phyloP scores from a whole-genome alignment of 64 coral and sea anemone species.

The Actinia equina region DNA sequence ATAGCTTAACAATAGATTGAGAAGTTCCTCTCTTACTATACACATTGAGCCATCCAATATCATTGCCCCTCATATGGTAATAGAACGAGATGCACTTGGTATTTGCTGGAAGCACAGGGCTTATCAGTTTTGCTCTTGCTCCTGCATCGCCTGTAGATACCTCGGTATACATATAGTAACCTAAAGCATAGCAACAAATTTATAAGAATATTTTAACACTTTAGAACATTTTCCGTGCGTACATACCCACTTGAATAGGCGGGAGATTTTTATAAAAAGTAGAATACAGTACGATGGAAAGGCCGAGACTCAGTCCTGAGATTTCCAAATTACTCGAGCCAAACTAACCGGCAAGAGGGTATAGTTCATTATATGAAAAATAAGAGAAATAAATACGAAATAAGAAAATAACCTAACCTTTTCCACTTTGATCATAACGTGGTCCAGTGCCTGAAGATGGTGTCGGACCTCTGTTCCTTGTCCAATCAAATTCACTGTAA shows the following conservation, averaged over 20 bases:
- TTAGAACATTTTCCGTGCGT: too few relatives aligned
- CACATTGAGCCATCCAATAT: conserved; percentile 83
- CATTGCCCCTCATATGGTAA: conserved; percentile 77
- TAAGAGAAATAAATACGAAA: neutral
- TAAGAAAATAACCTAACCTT: neutral
- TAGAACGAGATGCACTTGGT: conserved; percentile 89
- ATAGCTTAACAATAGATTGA: neutral
- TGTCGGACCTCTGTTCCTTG: neutral
- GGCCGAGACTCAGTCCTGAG: too few relatives aligned
- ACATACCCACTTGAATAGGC: too few relatives aligned
- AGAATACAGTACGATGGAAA: too few relatives aligned
- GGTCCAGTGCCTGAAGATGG: neutral
- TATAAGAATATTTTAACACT: too few relatives aligned
- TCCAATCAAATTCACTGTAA: neutral
- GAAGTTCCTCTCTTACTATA: conserved; percentile 27
- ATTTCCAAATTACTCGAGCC: too few relatives aligned
- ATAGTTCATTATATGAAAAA: too few relatives aligned
- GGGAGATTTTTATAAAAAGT: too few relatives aligned
- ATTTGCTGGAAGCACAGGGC: conserved; percentile 10
- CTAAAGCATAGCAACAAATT: neutral
- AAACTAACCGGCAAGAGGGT: too few relatives aligned
- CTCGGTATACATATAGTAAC: conserved; percentile 78
- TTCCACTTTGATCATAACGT: neutral
- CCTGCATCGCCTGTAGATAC: neutral
- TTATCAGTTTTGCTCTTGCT: conserved; percentile 52